Evolutionary conservation across 64 coral and sea anemone species (phyloP).

Genomic region (Trachythela sp.): DNA sequence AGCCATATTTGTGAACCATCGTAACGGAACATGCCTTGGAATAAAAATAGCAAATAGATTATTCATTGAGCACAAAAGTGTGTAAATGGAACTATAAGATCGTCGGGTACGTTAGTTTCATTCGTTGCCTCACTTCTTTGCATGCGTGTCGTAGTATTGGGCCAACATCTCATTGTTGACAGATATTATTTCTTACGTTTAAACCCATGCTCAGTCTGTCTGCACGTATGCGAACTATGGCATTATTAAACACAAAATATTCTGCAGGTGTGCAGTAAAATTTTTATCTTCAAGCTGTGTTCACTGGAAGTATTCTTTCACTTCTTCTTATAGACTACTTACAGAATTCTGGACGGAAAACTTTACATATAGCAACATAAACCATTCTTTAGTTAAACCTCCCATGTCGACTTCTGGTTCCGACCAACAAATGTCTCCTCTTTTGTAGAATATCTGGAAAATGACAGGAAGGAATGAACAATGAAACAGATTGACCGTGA

Average conservation of each 20-base stretch:
- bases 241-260: too few relatives aligned
- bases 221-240: too few relatives aligned
- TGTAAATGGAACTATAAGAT: too few relatives aligned
- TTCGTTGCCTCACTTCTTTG: too few relatives aligned
- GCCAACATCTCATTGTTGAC: background rate
- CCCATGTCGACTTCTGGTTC: slow-evolving; percentile 98
- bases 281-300: background rate
- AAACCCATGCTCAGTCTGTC: too few relatives aligned
- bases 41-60: too few relatives aligned
- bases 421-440: slow-evolving; percentile 86
- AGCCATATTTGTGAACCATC: slow-evolving; percentile 90
- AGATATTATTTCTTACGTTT: background rate
- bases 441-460: slow-evolving; percentile 89
- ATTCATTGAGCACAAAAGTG: background rate
- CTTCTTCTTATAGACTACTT: background rate
- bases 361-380: slow-evolving; percentile 82
- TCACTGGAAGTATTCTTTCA: background rate
- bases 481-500: too few relatives aligned
- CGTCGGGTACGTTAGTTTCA: too few relatives aligned
- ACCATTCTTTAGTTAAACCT: slow-evolving; percentile 96
- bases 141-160: too few relatives aligned
- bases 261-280: too few relatives aligned
- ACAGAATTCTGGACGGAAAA: slow-evolving; percentile 94
- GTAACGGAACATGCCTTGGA: slow-evolving; percentile 85
- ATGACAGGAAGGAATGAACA: too few relatives aligned